Evolutionary conservation across 1,140 invertebrate species (phyloP), one percentile per base, ranked within the genome.

Genomic region (Eriocheir sinensis): DNA sequence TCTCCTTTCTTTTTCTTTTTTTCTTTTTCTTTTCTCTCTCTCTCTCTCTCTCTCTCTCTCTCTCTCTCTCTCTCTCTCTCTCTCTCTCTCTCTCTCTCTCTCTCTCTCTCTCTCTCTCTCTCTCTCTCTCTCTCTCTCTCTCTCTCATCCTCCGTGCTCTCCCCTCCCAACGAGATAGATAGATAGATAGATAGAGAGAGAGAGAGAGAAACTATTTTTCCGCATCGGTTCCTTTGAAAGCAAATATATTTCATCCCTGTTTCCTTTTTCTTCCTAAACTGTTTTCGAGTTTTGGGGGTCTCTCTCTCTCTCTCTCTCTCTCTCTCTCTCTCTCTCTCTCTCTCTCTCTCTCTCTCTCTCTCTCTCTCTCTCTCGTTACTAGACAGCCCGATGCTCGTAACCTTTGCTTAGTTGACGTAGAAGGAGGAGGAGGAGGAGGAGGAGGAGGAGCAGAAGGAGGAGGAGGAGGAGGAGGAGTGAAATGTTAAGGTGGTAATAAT

Each of bases 401-500:
- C 60, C 60, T 72, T 72, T 72, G n/a, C 21, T n/a, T 72, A 72
- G 60, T 12, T n/a, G 0, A n/a, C 2, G 6, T 21, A 72, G 60
- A 8, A 72, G 60, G 48, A 53, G 48, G 48, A 53, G 48, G 48
- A 53, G 48, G 60, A 2, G 6, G 60, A 72, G 60, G 21, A 72
- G 60, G 48, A 53, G 48, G 48, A 53, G 48, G 48, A 53, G 48
- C 12, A 53, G 48, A 21, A 53, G 48, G 48, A 53, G 48, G 48
- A 53, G 48, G 48, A 48, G 44, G 44, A 48, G 44, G 53, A 60
- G 53, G 53, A 60, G 60, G 60, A 72, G 60, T 72, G 60, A 72
- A 72, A 72, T 72, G 60, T n/a, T 72, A 72, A 72, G 60, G 60
- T 72, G 60, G 60, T 72, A 72, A 72, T 72, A 72, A 72, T 72